Evolutionary conservation across 2,888 invertebrate genomes (phyloP).

Genomic region (Tyria jacobaeae): DNA sequence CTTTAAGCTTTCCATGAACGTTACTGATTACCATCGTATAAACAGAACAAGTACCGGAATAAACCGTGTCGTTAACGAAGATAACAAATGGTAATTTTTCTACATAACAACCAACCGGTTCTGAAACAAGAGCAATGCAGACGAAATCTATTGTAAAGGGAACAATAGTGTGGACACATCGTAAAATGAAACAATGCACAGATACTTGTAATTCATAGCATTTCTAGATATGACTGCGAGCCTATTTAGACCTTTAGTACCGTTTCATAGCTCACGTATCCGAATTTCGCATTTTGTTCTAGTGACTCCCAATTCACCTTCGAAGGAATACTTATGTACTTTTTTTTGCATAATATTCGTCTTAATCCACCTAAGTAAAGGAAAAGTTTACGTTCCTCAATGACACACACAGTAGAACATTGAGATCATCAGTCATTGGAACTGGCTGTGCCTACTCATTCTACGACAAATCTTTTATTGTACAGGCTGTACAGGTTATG

Average conservation of each 20-base stretch:
- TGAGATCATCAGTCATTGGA: no score
- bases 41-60: conserved; percentile 47
- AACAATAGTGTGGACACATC: conserved; percentile 76
- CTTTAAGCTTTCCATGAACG: conserved; percentile 35
- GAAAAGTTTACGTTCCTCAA: no score
- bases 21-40: conserved; percentile 44
- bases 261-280: conserved; percentile 16
- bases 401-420: no score
- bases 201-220: conserved; percentile 55
- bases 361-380: no score
- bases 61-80: conserved; percentile 50
- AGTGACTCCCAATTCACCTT: no score
- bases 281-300: no score
- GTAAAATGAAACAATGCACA: conserved; percentile 73
- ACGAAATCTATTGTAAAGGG: conserved; percentile 70
- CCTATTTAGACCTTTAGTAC: conserved; percentile 14
- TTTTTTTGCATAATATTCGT: no score
- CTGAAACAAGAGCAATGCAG: conserved; percentile 64
- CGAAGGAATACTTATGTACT: no score
- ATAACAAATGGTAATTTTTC: conserved; percentile 63
- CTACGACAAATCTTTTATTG: no score
- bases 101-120: conserved; percentile 61
- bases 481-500: no score
- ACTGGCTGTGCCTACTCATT: no score
- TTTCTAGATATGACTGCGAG: conserved; percentile 56